phyloP scores from a whole-genome alignment of 2,888 invertebrate species.

The Aphidoletes aphidimyza region DNA sequence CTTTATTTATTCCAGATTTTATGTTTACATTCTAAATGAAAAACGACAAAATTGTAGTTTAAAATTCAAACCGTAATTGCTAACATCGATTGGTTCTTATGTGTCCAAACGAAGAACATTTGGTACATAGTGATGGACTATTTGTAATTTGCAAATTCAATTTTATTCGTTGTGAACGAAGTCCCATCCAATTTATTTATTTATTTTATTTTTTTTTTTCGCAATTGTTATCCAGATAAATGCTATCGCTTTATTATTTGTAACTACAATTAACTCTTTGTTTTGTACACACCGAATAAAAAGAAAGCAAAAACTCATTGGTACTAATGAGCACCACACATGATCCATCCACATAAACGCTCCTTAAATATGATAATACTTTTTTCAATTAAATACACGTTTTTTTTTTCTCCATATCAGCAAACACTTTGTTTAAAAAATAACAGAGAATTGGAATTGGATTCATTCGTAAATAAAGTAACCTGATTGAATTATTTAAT shows the following conservation, averaged over 20 bases:
- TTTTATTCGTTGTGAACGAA: not conserved
- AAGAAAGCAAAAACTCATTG: too few relatives aligned
- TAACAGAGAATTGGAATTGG: conserved; percentile 35
- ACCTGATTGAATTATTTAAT: conserved; percentile 20
- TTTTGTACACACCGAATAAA: conserved; percentile 37
- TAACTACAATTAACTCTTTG: not conserved
- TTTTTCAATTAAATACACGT: not conserved
- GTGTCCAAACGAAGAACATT: not conserved
- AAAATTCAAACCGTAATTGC: not conserved
- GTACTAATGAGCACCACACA: too few relatives aligned
- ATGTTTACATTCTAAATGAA: conserved; percentile 40
- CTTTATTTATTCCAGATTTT: not conserved
- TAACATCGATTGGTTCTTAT: conserved; percentile 22
- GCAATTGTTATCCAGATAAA: not conserved
- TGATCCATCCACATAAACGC: not conserved
- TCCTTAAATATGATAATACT: not conserved
- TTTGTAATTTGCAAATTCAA: not conserved
- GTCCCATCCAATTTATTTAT: not conserved
- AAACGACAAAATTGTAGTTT: not conserved
- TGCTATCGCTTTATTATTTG: not conserved
- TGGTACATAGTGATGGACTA: not conserved
- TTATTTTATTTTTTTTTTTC: not conserved
- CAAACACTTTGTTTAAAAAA: conserved; percentile 33
- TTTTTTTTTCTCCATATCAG: not conserved
- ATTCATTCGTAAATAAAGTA: conserved; percentile 13